phyloP scores from a whole-genome alignment of 2,113 vertebrate species.

The Pangasianodon hypophthalmus region DNA sequence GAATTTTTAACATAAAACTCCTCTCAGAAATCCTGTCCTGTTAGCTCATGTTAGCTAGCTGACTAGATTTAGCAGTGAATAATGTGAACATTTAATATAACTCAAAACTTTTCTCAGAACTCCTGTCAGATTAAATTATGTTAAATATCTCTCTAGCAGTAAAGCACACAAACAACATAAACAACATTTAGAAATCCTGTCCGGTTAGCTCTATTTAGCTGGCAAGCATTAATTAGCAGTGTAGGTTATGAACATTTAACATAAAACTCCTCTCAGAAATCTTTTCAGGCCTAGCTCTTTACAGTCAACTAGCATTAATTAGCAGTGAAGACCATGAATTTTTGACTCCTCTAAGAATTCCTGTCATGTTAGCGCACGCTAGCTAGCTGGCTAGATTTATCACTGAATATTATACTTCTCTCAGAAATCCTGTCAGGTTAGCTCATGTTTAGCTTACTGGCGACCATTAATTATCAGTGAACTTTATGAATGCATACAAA shows the following conservation, averaged over 20 bases:
- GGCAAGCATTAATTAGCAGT: neutral
- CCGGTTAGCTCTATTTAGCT: too few relatives aligned
- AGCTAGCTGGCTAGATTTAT: neutral
- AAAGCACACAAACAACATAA: too few relatives aligned
- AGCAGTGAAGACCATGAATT: neutral
- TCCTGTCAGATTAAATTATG: too few relatives aligned
- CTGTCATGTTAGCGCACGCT: neutral
- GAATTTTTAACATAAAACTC: too few relatives aligned
- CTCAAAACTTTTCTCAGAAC: too few relatives aligned
- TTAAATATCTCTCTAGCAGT: too few relatives aligned
- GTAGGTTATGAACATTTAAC: too few relatives aligned
- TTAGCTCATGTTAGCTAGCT: too few relatives aligned
- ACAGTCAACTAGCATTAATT: neutral
- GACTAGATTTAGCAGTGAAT: too few relatives aligned
- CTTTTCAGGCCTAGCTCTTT: neutral
- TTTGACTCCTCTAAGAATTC: neutral
- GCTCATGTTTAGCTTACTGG: neutral
- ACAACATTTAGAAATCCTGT: neutral
- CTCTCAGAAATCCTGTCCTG: too few relatives aligned
- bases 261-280: neutral
- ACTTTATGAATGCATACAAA: too few relatives aligned
- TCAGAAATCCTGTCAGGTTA: neutral
- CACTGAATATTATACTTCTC: neutral
- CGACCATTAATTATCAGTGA: neutral
- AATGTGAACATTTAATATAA: too few relatives aligned